Conservation (phyloP, 1,140 invertebrate species). For the Yoshiicerus persimilis region DNA sequence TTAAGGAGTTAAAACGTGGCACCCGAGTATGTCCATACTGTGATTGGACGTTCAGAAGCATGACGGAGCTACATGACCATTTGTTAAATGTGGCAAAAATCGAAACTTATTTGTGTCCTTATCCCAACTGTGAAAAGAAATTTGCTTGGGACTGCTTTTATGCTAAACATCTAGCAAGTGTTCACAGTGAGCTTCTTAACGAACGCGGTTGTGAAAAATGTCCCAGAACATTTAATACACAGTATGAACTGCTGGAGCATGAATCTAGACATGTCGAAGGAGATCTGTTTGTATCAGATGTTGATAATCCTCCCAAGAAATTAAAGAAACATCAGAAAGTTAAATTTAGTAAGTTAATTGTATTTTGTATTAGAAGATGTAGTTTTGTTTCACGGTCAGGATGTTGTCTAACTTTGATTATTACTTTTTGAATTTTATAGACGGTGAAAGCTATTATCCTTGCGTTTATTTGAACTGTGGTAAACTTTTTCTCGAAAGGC, state of each 20-base stretch:
- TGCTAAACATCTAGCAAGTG: background rate
- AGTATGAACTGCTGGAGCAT: background rate
- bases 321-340: background rate
- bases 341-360: background rate
- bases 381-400: background rate
- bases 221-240: background rate
- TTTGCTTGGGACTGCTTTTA: background rate
- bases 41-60: background rate
- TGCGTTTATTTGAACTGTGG: background rate
- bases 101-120: background rate
- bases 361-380: background rate
- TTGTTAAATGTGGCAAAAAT: background rate
- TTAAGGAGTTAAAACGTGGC: background rate
- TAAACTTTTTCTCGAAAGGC: background rate
- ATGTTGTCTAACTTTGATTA: background rate
- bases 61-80: background rate
- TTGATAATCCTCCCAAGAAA: background rate
- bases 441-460: background rate
- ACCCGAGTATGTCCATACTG: background rate
- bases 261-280: background rate
- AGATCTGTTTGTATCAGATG: background rate
- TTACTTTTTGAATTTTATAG: background rate
- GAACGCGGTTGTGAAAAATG: background rate
- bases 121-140: background rate
- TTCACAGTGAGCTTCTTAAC: background rate